Evolutionary conservation across 2,113 vertebrate genomes (phyloP).

Genomic region (Plecotus auritus): DNA sequence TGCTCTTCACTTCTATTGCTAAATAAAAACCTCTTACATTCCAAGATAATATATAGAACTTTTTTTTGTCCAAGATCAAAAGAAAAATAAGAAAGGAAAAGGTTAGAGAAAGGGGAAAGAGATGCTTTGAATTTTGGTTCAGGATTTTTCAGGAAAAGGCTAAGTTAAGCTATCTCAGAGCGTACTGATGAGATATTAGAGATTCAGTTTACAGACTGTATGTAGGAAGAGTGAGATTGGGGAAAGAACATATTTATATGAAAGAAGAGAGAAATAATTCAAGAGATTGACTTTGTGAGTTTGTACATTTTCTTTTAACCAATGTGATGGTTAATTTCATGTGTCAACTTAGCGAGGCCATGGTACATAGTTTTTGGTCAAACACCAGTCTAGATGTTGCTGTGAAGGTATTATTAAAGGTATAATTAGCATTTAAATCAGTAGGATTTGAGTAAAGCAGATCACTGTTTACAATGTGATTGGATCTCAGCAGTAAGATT

Average conservation of each 20-base stretch:
- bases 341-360: neutral
- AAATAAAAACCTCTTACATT: neutral
- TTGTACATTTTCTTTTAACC: neutral
- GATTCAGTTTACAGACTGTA: neutral
- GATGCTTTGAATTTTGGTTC: slow-evolving; percentile 24
- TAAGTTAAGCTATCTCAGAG: neutral
- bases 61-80: neutral
- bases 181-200: neutral
- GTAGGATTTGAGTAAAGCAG: neutral
- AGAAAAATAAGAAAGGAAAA: neutral
- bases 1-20: neutral
- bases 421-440: neutral
- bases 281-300: neutral
- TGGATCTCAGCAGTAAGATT: neutral
- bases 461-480: neutral
- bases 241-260: neutral
- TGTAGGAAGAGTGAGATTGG: neutral
- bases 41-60: neutral
- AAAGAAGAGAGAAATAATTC: neutral
- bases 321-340: neutral
- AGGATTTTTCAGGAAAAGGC: neutral
- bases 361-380: neutral
- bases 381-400: neutral
- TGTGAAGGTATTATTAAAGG: neutral
- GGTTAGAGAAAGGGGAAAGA: neutral